Evolutionary conservation across 2,888 invertebrate genomes (phyloP), one percentile per base, ranked within the genome.

Genomic region (Embidobia sp.): DNA sequence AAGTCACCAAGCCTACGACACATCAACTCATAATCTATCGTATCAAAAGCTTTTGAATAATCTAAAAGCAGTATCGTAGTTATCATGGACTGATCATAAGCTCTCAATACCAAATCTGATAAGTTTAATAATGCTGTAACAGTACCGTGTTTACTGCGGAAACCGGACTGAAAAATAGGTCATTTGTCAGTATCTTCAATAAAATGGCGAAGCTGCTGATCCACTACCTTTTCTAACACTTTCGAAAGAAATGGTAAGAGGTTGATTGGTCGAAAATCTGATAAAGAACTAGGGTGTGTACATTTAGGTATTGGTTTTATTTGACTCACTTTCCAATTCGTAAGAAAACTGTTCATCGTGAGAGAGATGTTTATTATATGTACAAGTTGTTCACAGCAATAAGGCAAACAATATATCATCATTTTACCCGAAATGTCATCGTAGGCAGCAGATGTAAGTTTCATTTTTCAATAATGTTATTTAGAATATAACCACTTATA

Each of bases 1-100:
- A 42, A n/a, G 0, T 1, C 2, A 5, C 19, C 8, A 1, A 42
- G n/a, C n/a, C 19, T 42, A 1, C 5, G 1, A 0, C 16, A 6
- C 1, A 49, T 3, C 1, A 18, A 0, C 5, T 18, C 5, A 18
- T 49, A 31, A 18, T 18, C n/a, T 5, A 49, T 1, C 0, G 49
- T 49, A 31, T 49, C 49, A 7, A 44, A 48, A 1, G 48, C 18
- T 16, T 51, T 51, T 2, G 51, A 51, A 10, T 13, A 53, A 6
- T 53, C 53, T 1, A 53, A 26, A 0, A 37, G 3, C 1, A 53
- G 1, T 3, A 53, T 8, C 3, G 53, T 37, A 3, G 22, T 22
- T 1, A 53, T 15, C 5, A 22, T 22, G 1, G 11, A 15, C 1
- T 46, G 1, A 27, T 46, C 46, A 27, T 7, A 46, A 1, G 46